Evolutionary conservation across 2,113 vertebrate species (phyloP).

Genomic region (Microcebus tavaratra): DNA sequence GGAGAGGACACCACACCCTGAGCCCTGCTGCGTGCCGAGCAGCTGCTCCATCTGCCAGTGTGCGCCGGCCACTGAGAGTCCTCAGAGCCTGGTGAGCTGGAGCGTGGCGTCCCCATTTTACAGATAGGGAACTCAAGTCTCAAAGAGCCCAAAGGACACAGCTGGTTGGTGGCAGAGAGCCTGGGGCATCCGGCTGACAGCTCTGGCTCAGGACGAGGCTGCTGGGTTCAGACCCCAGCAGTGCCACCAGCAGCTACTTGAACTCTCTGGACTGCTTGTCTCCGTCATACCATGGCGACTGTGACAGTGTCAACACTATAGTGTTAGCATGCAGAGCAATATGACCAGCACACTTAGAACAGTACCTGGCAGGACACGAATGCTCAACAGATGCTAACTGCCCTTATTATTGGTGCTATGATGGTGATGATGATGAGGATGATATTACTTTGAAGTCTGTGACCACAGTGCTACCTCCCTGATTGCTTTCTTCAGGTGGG

Average conservation of each 20-base stretch:
- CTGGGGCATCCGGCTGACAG: neutral
- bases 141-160: neutral
- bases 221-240: neutral
- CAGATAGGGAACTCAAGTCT: neutral
- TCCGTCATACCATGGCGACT: neutral
- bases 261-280: neutral
- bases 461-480: neutral
- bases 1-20: neutral
- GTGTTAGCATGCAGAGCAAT: neutral
- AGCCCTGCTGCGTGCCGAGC: neutral
- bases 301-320: rapidly evolving
- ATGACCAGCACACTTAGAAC: neutral
- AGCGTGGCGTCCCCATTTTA: neutral
- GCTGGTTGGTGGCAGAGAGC: neutral
- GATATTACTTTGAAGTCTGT: neutral
- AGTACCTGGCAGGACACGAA: neutral
- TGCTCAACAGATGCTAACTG: neutral
- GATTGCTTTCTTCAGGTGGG: neutral
- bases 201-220: neutral
- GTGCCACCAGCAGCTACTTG: neutral
- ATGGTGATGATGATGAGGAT: neutral
- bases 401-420: neutral
- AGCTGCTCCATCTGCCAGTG: neutral
- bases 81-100: neutral
- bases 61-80: neutral